A percentile compares a stretch with the other conserved stretches of the same genome.
These are phyloP conservation scores for Limnothrissa miodon DNA, from an alignment of 2,113 vertebrate genomes.

Conservation along the genomic window DNA sequence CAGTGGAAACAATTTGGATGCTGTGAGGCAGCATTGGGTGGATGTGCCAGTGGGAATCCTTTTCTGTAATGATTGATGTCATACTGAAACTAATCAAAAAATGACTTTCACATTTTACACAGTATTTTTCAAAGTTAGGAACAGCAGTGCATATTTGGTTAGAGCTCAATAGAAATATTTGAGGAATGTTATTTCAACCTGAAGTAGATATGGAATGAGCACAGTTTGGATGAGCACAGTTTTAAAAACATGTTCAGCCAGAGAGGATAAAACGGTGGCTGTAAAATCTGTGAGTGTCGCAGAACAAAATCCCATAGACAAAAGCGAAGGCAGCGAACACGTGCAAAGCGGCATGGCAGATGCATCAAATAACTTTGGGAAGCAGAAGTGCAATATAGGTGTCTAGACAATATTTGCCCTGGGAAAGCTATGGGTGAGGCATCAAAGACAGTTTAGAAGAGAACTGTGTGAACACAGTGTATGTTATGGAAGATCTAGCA, in stretches of 20 bases:
- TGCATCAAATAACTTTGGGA: neutral
- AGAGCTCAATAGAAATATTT: neutral
- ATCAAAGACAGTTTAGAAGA: conserved; percentile 2
- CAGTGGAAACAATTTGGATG: conserved; percentile 51
- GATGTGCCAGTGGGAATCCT: neutral
- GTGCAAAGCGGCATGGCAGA: neutral
- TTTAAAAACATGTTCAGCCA: neutral
- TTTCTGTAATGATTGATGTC: neutral
- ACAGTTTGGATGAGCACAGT: neutral
- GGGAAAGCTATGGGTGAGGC: neutral
- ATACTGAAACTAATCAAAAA: neutral
- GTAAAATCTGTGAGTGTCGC: neutral
- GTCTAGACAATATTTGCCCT: neutral
- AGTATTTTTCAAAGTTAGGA: neutral
- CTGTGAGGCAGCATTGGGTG: neutral
- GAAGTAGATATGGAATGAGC: neutral
- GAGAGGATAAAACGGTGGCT: neutral
- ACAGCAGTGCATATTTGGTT: neutral
- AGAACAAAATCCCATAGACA: neutral
- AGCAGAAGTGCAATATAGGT: neutral
- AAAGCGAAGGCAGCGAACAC: neutral
- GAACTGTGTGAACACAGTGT: neutral
- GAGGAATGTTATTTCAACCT: neutral
- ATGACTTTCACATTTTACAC: neutral
- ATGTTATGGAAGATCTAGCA: neutral